phyloP scores from a whole-genome alignment of 2,888 invertebrate genomes.

The Philopedon plagiatum region DNA sequence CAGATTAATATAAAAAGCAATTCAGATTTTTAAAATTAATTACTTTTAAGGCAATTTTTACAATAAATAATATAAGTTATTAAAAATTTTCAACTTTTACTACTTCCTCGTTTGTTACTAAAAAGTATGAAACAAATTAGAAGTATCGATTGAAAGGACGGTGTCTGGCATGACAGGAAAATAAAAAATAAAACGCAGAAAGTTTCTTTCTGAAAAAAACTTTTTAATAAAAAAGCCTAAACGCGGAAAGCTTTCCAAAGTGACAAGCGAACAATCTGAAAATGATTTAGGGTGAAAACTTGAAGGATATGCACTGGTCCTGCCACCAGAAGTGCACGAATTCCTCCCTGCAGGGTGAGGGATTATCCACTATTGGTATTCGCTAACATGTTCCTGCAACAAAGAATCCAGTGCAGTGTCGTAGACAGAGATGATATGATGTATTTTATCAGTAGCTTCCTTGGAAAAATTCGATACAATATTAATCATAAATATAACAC shows the following conservation, averaged over 20 bases:
- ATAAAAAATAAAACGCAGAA: conserved; percentile 9
- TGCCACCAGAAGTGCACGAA: conserved; percentile 30
- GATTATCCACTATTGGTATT: conserved; percentile 68
- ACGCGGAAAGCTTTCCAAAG: conserved; percentile 42
- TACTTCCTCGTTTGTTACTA: too few relatives aligned
- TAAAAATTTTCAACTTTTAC: too few relatives aligned
- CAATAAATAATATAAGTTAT: too few relatives aligned
- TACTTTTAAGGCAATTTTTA: too few relatives aligned
- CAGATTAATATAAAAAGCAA: too few relatives aligned
- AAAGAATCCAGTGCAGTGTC: conserved; percentile 48
- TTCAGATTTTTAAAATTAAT: too few relatives aligned
- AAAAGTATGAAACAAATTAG: too few relatives aligned
- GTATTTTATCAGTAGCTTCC: too few relatives aligned
- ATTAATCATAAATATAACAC: too few relatives aligned
- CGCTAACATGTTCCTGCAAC: conserved; percentile 63
- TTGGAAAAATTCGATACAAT: too few relatives aligned
- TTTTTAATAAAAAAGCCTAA: conserved; percentile 46
- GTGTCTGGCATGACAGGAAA: not conserved
- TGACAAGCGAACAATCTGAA: conserved; percentile 48
- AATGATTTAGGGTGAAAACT: conserved; percentile 45
- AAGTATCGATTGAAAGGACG: too few relatives aligned
- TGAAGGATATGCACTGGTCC: conserved; percentile 45
- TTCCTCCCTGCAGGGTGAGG: conserved; percentile 55
- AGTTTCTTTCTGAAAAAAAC: conserved; percentile 30
- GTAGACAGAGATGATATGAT: not conserved